Base-by-base conservation (phyloP, 2,113 vertebrate species). In the Pomatostomus ruficeps region DNA sequence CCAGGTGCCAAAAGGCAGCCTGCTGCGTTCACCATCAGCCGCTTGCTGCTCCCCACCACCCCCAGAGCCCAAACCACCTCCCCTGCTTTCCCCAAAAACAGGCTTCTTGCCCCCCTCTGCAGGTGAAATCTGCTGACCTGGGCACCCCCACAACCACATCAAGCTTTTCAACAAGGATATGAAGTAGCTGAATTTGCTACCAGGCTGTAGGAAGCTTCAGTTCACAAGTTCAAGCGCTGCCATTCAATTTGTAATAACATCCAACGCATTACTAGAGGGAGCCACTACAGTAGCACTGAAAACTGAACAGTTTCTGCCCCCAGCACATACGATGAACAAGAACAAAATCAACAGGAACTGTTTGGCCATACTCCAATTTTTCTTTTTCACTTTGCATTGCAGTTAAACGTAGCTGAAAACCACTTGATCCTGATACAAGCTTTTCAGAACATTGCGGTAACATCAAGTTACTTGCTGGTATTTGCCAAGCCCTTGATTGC, bases 181-280 rank as follows among this genome's bases (percentile, higher is more conserved):
- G 14, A 84, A 89, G 40, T 0, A 84, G 45, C 18, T 76, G 72
- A 62, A 86, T 88, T 76, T 62, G 61, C 35, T 57, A 35, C 14
- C 9, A 17, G 54, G 42, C 42, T 52, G 17, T 6, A 8, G 0
- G 0, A 59, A 67, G 17, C 43, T 57, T 72, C 45, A 24, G 1
- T 13, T 15, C 14, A 38, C 2, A 6, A 75, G 33, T 25, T 12
- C 12, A 15, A 89, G n/a, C 12, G 46, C 66, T 72, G 93, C n/a
- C 52, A 8, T 65, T 85, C 12, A 12, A 33, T 82, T 29, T 89
- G 88, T 20, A 70, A 54, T 52, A 79, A 36, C 15, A 1, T 4
- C 18, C 21, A 40, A 31, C 4, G 14, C 29, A 46, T 79, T 88
- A 42, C 62, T 76, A 73, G 78, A 83, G 85, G 62, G 33, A 93